Conservation (phyloP, 2,888 invertebrate genomes). For the Gastracanthus pulcherrimus region DNA sequence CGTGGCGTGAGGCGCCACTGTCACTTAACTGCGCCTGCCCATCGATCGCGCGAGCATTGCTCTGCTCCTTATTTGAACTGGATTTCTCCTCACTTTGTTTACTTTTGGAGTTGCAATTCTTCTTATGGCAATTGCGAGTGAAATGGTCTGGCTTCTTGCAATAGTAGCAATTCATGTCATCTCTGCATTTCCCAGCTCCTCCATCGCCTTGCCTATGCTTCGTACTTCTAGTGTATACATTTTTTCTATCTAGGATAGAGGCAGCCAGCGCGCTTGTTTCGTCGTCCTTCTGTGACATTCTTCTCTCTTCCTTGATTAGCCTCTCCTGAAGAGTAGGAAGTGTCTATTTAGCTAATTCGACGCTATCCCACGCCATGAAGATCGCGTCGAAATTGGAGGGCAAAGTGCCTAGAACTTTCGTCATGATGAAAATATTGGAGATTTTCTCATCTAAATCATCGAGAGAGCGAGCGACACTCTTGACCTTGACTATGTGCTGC, state of each 20-base stretch:
- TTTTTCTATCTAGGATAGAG: background rate
- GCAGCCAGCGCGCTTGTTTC: background rate
- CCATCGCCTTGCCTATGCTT: background rate
- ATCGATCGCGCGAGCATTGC: no score
- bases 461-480: background rate
- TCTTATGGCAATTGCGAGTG: no score
- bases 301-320: background rate
- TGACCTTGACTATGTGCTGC: background rate
- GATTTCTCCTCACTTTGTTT: no score
- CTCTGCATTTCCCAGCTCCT: no score
- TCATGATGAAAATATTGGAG: background rate
- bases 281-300: background rate
- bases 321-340: background rate
- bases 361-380: background rate
- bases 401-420: background rate
- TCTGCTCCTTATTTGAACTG: no score
- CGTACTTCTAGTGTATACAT: background rate
- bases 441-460: background rate
- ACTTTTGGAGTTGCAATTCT: no score
- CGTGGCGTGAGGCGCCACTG: background rate
- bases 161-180: no score
- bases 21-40: no score
- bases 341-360: background rate
- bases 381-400: background rate
- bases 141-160: background rate